A percentile compares a stretch with the other conserved stretches of the same genome.
Evolutionary conservation across 2,113 vertebrate species (phyloP).

Genomic region (Romanogobio albipinnatus): DNA sequence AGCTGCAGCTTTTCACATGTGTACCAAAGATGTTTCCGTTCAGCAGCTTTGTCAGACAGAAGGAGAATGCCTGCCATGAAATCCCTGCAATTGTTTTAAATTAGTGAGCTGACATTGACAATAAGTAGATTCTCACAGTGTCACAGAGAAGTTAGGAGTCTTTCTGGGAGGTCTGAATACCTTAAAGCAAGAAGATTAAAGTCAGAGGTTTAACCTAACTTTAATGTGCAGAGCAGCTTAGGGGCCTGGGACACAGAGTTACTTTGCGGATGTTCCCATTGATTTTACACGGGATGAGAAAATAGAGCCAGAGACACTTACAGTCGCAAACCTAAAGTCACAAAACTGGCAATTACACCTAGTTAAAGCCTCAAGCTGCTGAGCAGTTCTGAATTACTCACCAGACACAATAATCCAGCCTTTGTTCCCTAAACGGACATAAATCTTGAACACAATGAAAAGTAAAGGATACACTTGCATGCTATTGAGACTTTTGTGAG

Average conservation of each 20-base stretch:
- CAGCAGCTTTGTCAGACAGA: conserved; percentile 47
- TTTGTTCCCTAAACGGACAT: background rate
- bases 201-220: conserved; percentile 72
- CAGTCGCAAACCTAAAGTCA: background rate
- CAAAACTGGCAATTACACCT: conserved; percentile 17
- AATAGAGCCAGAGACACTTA: background rate
- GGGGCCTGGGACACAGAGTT: conserved; percentile 68
- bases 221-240: conserved; percentile 65
- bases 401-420: conserved; percentile 18
- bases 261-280: conserved; percentile 47
- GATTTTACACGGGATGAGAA: conserved; percentile 38
- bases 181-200: conserved; percentile 72
- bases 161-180: conserved; percentile 74
- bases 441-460: background rate
- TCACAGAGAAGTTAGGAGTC: conserved; percentile 52
- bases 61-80: conserved; percentile 52
- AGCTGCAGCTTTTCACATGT: conserved; percentile 36
- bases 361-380: conserved; percentile 22
- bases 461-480: conserved; percentile 5
- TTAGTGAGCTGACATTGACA: conserved; percentile 72
- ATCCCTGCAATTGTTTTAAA: conserved; percentile 72
- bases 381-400: background rate
- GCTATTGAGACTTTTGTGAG: background rate
- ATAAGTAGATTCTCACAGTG: conserved; percentile 67
- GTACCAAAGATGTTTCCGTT: conserved; percentile 9